These are phyloP conservation scores for Catostylus mosaicus DNA, from an alignment of 30 jellyfish, hydroid and myxozoan species.

Conservation along the genomic window DNA sequence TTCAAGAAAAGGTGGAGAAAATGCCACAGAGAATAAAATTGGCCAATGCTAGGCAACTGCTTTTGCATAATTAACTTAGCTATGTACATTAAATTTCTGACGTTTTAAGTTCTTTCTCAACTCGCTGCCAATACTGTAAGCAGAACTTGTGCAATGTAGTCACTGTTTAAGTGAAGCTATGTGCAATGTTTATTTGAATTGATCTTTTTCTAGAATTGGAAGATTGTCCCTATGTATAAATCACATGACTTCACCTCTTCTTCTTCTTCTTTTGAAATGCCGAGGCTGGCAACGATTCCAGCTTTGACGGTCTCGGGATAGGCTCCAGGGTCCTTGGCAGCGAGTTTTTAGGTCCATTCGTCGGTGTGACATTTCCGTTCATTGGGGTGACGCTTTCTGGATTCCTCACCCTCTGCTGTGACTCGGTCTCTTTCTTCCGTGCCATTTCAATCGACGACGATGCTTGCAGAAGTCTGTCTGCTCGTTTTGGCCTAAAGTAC, in stretches of 20 bases:
- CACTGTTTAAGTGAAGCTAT: too few species aligned
- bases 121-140: too few species aligned
- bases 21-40: too few species aligned
- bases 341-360: conserved; percentile 45
- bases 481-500: conserved; percentile 90
- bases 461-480: conserved; percentile 84
- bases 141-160: too few species aligned
- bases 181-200: too few species aligned
- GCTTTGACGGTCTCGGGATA: conserved; percentile 76
- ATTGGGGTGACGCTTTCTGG: conserved; percentile 19
- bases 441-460: conserved; percentile 61
- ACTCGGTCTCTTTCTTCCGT: conserved; percentile 52
- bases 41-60: too few species aligned
- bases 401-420: conserved; percentile 37
- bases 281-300: conserved; percentile 88
- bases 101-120: too few species aligned
- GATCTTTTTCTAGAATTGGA: neutral
- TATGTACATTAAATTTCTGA: too few species aligned
- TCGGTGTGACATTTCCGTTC: conserved; percentile 50
- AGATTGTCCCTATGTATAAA: neutral
- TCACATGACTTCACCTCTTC: conserved; percentile 23
- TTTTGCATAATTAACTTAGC: too few species aligned
- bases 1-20: too few species aligned
- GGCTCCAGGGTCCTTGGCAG: conserved; percentile 70
- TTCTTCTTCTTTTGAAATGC: conserved; percentile 91